These are phyloP conservation scores for Vanessa tameamea DNA, from an alignment of 1,140 invertebrate genomes.

Conservation along the genomic window DNA sequence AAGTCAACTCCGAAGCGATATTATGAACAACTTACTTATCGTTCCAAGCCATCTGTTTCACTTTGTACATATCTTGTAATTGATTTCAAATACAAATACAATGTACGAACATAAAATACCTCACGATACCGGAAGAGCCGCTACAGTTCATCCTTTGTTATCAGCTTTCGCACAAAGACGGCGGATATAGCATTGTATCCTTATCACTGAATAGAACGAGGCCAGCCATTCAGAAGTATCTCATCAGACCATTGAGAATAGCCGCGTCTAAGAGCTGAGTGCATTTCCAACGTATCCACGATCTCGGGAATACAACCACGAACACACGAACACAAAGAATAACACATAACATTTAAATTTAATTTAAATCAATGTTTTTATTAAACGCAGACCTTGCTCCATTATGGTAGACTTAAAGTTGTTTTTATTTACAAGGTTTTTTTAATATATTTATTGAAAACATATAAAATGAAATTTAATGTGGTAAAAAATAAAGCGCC, in stretches of 20 bases:
- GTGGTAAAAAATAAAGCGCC: no score
- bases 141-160: conserved; percentile 11
- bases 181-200: conserved; percentile 20
- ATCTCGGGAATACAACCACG: no score
- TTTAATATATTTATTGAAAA: no score
- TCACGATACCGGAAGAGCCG: neutral
- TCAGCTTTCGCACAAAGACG: conserved; percentile 10
- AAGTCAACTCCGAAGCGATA: neutral
- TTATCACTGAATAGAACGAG: conserved; percentile 13
- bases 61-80: neutral
- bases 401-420: no score
- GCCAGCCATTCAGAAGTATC: neutral
- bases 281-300: neutral
- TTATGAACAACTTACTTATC: neutral
- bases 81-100: conserved; percentile 3
- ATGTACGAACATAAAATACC: conserved; percentile 3
- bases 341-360: no score
- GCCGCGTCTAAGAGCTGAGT: neutral
- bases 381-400: no score
- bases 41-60: neutral
- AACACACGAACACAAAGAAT: no score
- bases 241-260: neutral
- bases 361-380: no score
- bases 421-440: no score
- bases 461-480: no score